phyloP scores from a whole-genome alignment of 2,888 invertebrate species.

The Athetis lepigone region DNA sequence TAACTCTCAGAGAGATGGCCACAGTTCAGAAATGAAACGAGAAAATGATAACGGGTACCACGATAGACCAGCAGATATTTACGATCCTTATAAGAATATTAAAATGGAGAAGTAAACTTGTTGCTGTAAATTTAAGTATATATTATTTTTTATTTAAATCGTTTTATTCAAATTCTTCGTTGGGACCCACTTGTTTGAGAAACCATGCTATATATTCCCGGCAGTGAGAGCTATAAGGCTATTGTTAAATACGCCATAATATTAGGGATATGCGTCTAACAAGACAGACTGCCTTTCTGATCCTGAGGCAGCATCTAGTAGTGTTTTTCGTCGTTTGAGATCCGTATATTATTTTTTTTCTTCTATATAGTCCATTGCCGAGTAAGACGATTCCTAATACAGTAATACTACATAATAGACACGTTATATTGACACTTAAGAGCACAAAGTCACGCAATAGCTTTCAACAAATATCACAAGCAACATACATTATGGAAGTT shows the following conservation, averaged over 20 bases:
- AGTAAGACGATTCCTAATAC: background rate
- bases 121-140: background rate
- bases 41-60: slow-evolving; percentile 35
- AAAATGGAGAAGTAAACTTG: slow-evolving; percentile 43
- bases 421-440: too few species aligned
- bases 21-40: slow-evolving; percentile 24
- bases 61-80: slow-evolving; percentile 19
- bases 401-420: background rate
- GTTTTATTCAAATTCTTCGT: background rate
- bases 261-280: too few species aligned
- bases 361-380: too few species aligned
- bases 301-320: too few species aligned
- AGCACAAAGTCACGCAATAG: slow-evolving; percentile 1
- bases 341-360: too few species aligned
- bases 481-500: slow-evolving; percentile 16
- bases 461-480: background rate
- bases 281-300: too few species aligned
- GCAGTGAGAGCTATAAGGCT: too few species aligned
- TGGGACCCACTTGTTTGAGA: too few species aligned
- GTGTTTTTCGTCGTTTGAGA: too few species aligned
- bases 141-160: background rate
- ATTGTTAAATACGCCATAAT: background rate
- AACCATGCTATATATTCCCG: too few species aligned
- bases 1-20: slow-evolving; percentile 8
- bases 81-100: slow-evolving; percentile 42